phyloP scores from a whole-genome alignment of 2,113 vertebrate genomes.

The Prietella phreatophila region DNA sequence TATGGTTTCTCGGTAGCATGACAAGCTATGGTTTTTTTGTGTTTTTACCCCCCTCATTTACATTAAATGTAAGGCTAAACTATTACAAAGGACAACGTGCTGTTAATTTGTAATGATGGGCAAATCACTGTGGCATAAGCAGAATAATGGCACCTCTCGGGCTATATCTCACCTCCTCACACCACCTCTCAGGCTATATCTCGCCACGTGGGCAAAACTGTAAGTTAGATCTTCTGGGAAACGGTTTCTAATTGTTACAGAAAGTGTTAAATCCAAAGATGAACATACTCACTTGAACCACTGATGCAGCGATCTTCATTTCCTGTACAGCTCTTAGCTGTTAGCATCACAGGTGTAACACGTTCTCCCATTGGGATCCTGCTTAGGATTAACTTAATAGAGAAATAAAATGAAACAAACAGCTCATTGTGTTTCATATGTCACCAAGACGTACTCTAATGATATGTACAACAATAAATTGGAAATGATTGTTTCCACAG shows the following conservation, averaged over 20 bases:
- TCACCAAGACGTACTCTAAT: not conserved
- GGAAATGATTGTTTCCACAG: not conserved
- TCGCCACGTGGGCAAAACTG: too few species aligned
- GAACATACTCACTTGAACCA: not conserved
- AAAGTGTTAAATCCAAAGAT: not conserved
- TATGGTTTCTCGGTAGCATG: too few species aligned
- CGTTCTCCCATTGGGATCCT: not conserved
- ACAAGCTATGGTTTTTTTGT: too few species aligned
- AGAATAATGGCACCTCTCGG: too few species aligned
- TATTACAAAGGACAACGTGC: too few species aligned
- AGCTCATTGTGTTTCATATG: not conserved
- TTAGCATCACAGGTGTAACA: constrained; percentile 40
- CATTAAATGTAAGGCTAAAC: too few species aligned
- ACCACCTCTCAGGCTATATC: too few species aligned
- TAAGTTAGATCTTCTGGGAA: too few species aligned
- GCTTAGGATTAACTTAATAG: not conserved
- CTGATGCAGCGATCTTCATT: not conserved
- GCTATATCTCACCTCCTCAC: too few species aligned
- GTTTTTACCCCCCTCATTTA: too few species aligned
- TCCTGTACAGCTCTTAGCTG: not conserved
- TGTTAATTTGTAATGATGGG: too few species aligned
- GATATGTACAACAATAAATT: not conserved
- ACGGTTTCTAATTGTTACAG: not conserved
- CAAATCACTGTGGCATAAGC: too few species aligned
- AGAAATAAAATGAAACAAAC: not conserved